Evolutionary conservation across 2,888 invertebrate genomes (phyloP).

Genomic region (Neocrepidodera transversa): DNA sequence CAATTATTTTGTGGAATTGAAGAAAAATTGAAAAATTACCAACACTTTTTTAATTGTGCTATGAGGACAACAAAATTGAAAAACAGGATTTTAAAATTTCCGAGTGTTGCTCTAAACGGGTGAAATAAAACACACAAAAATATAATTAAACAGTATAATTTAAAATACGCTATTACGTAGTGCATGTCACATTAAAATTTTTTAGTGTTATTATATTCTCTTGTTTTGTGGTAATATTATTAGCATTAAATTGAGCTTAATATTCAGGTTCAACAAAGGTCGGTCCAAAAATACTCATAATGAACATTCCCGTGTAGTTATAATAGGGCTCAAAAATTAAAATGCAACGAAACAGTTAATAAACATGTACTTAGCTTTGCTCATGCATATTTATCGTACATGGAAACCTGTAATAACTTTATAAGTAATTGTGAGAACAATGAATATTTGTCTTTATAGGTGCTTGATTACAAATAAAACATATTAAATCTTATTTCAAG

Average conservation of each 20-base stretch:
- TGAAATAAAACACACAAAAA: background rate
- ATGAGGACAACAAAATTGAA: no score
- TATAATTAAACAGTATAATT: conserved; percentile 6
- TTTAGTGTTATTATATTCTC: conserved; percentile 4
- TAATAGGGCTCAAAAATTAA: background rate
- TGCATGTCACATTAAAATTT: conserved; percentile 6
- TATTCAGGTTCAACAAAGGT: conserved; percentile 12
- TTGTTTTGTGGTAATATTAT: conserved; percentile 4
- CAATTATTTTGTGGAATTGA: no score
- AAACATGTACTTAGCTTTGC: conserved; percentile 1
- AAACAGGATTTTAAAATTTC: no score
- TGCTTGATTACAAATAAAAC: no score
- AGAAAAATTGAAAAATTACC: no score
- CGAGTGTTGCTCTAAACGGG: no score
- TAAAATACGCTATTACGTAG: conserved; percentile 2
- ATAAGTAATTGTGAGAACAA: background rate
- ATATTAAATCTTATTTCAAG: no score
- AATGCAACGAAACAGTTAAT: background rate
- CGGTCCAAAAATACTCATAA: conserved; percentile 7
- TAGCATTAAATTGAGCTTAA: conserved; percentile 12
- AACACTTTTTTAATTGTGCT: no score
- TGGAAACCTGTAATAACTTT: background rate
- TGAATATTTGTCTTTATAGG: no score
- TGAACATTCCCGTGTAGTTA: background rate
- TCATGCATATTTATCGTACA: conserved; percentile 4